A percentile compares a stretch with the other conserved stretches of the same genome.
Conservation (phyloP, 2,888 invertebrate species). For the Pristionchus arcanus region DNA sequence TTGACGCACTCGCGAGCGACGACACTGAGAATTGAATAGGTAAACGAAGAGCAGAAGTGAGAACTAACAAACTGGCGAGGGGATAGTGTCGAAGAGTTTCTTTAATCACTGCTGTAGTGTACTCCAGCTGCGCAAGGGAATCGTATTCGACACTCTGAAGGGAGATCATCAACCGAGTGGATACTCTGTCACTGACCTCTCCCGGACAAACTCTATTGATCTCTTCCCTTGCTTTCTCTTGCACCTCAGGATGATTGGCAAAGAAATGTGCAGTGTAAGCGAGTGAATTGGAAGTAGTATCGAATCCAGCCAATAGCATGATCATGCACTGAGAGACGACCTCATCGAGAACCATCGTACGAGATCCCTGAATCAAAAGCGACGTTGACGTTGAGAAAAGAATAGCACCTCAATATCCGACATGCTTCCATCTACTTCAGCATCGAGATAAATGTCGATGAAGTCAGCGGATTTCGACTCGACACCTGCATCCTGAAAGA, state of each 20-base stretch:
- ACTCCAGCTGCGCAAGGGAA: slow-evolving; percentile 65
- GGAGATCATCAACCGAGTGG: neutral
- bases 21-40: neutral
- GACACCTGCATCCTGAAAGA: slow-evolving; percentile 7
- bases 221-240: slow-evolving; percentile 62
- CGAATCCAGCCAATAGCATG: slow-evolving; percentile 76
- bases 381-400: no score
- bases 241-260: slow-evolving; percentile 65
- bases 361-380: neutral
- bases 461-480: neutral
- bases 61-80: slow-evolving; percentile 68
- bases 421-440: slow-evolving; percentile 18
- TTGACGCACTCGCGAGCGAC: slow-evolving; percentile 43
- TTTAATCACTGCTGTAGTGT: slow-evolving; percentile 72
- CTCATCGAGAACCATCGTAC: slow-evolving; percentile 65
- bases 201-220: slow-evolving; percentile 58
- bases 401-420: neutral
- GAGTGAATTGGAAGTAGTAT: slow-evolving; percentile 80
- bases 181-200: slow-evolving; percentile 51
- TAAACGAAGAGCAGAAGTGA: neutral
- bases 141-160: slow-evolving; percentile 69
- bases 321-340: slow-evolving; percentile 69
- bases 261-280: slow-evolving; percentile 56
- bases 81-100: slow-evolving; percentile 73
- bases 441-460: slow-evolving; percentile 47